Percentiles rank a stretch among this genome's conserved stretches.
Conservation (phyloP, 2,888 invertebrate species). For the Petrophora chlorosata region DNA sequence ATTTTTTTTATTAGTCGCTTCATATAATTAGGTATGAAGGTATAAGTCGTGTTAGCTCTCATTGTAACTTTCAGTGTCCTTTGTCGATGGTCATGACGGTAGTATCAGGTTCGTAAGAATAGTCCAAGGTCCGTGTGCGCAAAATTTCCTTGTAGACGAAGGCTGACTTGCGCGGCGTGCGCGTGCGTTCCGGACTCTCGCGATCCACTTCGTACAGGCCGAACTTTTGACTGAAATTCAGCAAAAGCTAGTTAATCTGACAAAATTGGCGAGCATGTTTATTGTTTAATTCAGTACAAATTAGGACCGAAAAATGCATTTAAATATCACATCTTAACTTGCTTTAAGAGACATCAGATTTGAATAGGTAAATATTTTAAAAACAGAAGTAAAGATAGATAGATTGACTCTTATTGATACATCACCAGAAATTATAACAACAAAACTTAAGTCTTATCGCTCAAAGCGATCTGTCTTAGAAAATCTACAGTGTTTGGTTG, state of each 20-base stretch:
- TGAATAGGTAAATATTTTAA: too few relatives aligned
- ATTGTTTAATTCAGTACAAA: too few relatives aligned
- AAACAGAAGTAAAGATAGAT: too few relatives aligned
- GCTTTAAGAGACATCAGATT: too few relatives aligned
- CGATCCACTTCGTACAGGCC: constrained; percentile 87
- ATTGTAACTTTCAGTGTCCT: constrained; percentile 31
- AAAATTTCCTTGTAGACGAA: constrained; percentile 77
- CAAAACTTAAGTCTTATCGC: too few relatives aligned
- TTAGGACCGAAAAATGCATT: neutral
- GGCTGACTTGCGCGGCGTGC: constrained; percentile 85
- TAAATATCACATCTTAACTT: too few relatives aligned
- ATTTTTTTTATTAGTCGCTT: too few relatives aligned
- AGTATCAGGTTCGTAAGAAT: constrained; percentile 48
- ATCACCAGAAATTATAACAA: too few relatives aligned
- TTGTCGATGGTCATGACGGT: constrained; percentile 42
- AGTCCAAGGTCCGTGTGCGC: constrained; percentile 54
- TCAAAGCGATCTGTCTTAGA: too few relatives aligned
- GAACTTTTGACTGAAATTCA: constrained; percentile 78
- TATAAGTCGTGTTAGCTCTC: neutral
- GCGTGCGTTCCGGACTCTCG: constrained; percentile 77
- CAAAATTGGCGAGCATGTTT: too few relatives aligned
- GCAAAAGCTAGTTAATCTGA: neutral
- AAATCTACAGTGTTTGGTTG: too few relatives aligned
- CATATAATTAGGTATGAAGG: neutral
- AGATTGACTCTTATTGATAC: too few relatives aligned